Base-by-base conservation (phyloP, 2,113 vertebrate species). In the Esox niger region DNA sequence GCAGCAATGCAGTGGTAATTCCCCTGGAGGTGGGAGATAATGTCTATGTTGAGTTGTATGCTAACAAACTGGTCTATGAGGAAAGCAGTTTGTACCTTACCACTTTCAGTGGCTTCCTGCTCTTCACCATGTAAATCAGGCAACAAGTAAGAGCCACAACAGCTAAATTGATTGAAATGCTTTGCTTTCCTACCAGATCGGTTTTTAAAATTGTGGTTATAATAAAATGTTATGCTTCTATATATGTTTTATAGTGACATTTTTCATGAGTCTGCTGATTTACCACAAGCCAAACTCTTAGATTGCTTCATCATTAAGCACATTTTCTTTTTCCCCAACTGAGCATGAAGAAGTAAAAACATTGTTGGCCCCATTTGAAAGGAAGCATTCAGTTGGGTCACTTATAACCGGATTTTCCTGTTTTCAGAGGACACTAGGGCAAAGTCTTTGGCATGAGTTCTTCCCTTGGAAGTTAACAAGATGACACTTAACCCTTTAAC, bases 51-150 rank as follows among this genome's bases (percentile, higher is more conserved):
- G 57, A 74, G 29, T 84, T 86, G 13, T 1, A 2, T 0, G 32
- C 46, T 25, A 73, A 71, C 57, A 69, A 66, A 62, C 0, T 23
- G 0, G 32, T 86, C 25, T 84, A 68, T 46, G 81, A 84, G 38
- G 79, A 82, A 21, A 0, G 1, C 1, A 70, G n/a, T n/a, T n/a
- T 71, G 72, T 63, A 74, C 52, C 83, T 84, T 74, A 86, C 85
- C 82, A 76, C 73, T 30, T 86, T 86, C 68, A 66, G 64, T 6
- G 84, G 82, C 0, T 86, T 88, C 55, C 76, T 86, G 56, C 80
- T 88, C n/a, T 85, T 82, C 29, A 21, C 76, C 3, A 23, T 58
- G 13, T 79, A 15, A 79, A 68, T n/a, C 17, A 38, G 8, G 26
- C 30, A 59, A 27, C 5, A n/a, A 15, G 9, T 29, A 2, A 15